A percentile compares a stretch with the other conserved stretches of the same genome.
These are phyloP conservation scores for Microctenopoma lineatum DNA, from an alignment of 2,797 vertebrate genomes.

Conservation along the genomic window DNA sequence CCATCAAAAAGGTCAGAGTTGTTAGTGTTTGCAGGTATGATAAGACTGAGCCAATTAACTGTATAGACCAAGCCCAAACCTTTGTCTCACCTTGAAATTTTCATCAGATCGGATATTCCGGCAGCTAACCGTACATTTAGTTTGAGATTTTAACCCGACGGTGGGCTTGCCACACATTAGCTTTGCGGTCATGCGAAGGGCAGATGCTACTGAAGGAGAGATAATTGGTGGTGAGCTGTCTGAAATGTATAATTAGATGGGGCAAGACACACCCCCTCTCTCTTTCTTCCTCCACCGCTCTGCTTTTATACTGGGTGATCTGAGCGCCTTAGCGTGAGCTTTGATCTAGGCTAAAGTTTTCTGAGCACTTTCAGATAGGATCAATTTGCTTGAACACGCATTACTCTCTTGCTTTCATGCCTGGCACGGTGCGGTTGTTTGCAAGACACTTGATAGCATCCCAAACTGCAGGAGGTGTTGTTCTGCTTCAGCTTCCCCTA, in stretches of 20 bases:
- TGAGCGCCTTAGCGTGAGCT: constrained; percentile 79
- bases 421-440: constrained; percentile 62
- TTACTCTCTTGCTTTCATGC: constrained; percentile 70
- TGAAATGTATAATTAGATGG: constrained; percentile 87
- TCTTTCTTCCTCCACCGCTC: constrained; percentile 54
- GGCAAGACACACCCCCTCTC: constrained; percentile 81
- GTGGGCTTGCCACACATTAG: constrained; percentile 77
- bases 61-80: constrained; percentile 34
- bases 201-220: constrained; percentile 84
- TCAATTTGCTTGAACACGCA: constrained; percentile 82
- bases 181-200: constrained; percentile 83
- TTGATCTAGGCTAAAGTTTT: constrained; percentile 85
- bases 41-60: constrained; percentile 47
- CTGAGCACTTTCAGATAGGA: constrained; percentile 81
- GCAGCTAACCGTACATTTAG: constrained; percentile 70
- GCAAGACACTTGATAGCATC: constrained; percentile 50
- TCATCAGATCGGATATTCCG: constrained; percentile 58
- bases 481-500: constrained; percentile 44
- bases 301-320: constrained; percentile 76
- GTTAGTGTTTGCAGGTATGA: constrained; percentile 50
- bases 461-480: constrained; percentile 64
- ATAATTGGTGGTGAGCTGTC: constrained; percentile 86
- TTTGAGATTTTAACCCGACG: constrained; percentile 62
- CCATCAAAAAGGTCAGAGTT: constrained; percentile 39
- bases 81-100: constrained; percentile 69